These are phyloP conservation scores for Aphidius gifuensis DNA, from an alignment of 1,140 invertebrate species.

Conservation along the genomic window DNA sequence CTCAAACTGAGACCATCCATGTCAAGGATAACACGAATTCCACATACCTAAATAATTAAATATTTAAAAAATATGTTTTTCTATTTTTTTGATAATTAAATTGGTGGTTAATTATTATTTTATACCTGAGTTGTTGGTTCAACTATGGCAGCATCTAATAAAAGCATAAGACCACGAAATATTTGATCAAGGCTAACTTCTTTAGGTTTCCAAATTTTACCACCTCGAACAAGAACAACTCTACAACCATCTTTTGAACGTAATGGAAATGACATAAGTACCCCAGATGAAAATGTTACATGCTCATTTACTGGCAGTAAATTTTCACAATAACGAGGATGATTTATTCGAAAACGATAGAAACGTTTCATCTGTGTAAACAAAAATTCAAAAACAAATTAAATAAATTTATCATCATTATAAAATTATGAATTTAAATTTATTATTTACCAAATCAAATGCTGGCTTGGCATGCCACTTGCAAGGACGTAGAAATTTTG, in stretches of 20 bases:
- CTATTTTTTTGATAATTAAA: not conserved
- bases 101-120: constrained; percentile 1
- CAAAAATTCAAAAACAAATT: constrained; percentile 11
- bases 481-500: constrained; percentile 49
- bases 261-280: constrained; percentile 59
- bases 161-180: constrained; percentile 59
- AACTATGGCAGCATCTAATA: constrained; percentile 60
- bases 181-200: constrained; percentile 57
- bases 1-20: constrained; percentile 63
- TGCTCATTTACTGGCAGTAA: constrained; percentile 54
- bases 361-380: constrained; percentile 57
- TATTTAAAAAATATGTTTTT: constrained; percentile 1
- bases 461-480: constrained; percentile 54
- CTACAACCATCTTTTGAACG: constrained; percentile 57
- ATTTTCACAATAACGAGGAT: constrained; percentile 55
- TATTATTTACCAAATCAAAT: constrained; percentile 42
- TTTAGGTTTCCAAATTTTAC: constrained; percentile 67
- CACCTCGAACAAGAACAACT: constrained; percentile 58
- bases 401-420: not conserved
- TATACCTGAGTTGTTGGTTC: constrained; percentile 63
- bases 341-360: constrained; percentile 58
- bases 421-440: not conserved
- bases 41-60: constrained; percentile 44
- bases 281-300: constrained; percentile 53
- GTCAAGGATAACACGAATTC: constrained; percentile 66